These are phyloP conservation scores for Caenorhabditis wallacei DNA, from an alignment of 2,888 invertebrate species.

Conservation along the genomic window DNA sequence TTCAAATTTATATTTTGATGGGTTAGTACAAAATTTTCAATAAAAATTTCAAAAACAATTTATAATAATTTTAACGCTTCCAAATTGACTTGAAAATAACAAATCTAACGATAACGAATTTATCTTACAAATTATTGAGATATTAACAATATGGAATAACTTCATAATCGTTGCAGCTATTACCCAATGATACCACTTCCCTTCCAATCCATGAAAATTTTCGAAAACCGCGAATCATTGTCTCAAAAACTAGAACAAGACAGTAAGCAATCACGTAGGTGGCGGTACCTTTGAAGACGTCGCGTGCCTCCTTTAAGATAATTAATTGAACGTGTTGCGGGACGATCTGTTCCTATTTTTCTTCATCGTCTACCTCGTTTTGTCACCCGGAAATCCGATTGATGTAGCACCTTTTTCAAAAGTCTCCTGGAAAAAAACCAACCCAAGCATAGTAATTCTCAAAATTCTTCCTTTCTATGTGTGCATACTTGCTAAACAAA, in stretches of 20 bases:
- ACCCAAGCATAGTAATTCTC: background rate
- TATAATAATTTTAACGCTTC: background rate
- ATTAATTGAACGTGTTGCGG: slow-evolving; percentile 61
- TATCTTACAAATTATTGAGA: too few relatives aligned
- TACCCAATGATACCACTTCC: too few relatives aligned
- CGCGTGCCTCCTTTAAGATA: slow-evolving; percentile 64
- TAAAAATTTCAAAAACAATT: too few relatives aligned
- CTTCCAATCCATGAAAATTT: background rate
- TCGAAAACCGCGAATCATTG: slow-evolving; percentile 11
- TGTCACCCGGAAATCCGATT: slow-evolving; percentile 36
- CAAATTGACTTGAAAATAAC: too few relatives aligned
- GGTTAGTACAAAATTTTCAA: too few relatives aligned
- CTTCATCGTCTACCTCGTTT: slow-evolving; percentile 4
- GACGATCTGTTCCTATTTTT: slow-evolving; percentile 38
- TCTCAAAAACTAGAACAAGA: slow-evolving; percentile 61
- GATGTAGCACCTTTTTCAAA: slow-evolving; percentile 30
- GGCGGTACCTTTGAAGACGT: slow-evolving; percentile 64
- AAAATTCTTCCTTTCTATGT: slow-evolving; percentile 43
- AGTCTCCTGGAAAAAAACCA: too few relatives aligned
- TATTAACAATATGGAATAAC: too few relatives aligned
- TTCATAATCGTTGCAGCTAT: too few relatives aligned
- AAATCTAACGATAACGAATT: too few relatives aligned
- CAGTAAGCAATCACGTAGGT: slow-evolving; percentile 68
- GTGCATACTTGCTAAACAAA: slow-evolving; percentile 29
- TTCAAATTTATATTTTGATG: too few relatives aligned